Base-by-base conservation (phyloP, 2,888 invertebrate species). In the Sclerodermus sp. region DNA sequence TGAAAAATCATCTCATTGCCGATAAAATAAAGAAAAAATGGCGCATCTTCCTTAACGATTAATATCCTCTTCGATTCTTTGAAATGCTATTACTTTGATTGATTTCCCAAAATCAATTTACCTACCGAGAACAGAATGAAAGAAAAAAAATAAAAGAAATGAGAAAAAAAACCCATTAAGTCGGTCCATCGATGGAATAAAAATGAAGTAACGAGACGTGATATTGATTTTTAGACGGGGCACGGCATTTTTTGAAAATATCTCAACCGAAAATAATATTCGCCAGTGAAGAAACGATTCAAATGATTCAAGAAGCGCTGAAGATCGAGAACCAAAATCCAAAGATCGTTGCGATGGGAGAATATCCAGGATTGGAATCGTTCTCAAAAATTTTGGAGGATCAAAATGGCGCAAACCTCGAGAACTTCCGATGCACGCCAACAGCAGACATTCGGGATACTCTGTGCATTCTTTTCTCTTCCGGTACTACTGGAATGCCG, bases 401-500 rank as follows among this genome's bases (percentile, higher is more conserved):
- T 2, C 62, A 68, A 18, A 46, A 12, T 1, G 38, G 54, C 1
- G 62, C 3, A 8, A 23, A 68, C 1, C 61, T 66, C 1, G 42
- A 32, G 0, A 53, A 54, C 1, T 75, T 72, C 29, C 38, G 51
- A n/a, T 60, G 63, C 38, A 30, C 30, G 1, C 32, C 58, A n/a
- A n/a, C n/a, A 36, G 45, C 64, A 3, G n/a, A 53, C 1, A n/a
- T n/a, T n/a, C n/a, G n/a, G n/a, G n/a, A n/a, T n/a, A n/a, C n/a
- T n/a, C n/a, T n/a, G n/a, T n/a, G 62, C 6, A 63, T 76, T 1
- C 17, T 76, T 1, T 75, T 67, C 36, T 72, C 76, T 1, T 76
- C 76, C 0, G 77, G 76, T 1, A 73, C 71, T 0, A 75, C 74
- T 0, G 76, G 72, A 0, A 18, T 66, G 4, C 71, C 76, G 0